Evolutionary conservation across 2,888 invertebrate species (phyloP).

Genomic region (Gymnocheta viridis): DNA sequence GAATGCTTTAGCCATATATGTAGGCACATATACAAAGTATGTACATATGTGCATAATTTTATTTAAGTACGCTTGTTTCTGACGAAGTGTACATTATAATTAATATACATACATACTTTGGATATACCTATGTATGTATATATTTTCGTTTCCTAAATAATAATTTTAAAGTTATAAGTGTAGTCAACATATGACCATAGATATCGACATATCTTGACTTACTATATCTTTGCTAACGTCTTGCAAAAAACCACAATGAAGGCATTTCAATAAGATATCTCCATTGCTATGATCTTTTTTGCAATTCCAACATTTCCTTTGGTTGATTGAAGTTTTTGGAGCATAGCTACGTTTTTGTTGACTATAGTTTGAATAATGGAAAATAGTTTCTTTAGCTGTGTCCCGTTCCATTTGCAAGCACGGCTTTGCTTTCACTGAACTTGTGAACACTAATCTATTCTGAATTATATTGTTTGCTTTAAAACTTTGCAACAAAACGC

Average conservation of each 20-base stretch:
- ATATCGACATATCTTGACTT: slow-evolving; percentile 61
- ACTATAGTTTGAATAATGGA: slow-evolving; percentile 20
- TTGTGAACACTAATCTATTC: slow-evolving; percentile 16
- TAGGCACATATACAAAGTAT: neutral
- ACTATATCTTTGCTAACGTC: slow-evolving; percentile 76
- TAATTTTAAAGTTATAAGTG: too few species aligned
- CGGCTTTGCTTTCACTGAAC: slow-evolving; percentile 3
- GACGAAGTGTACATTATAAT: too few species aligned
- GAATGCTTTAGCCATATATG: neutral
- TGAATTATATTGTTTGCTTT: neutral
- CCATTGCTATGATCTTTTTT: slow-evolving; percentile 53
- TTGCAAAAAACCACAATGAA: slow-evolving; percentile 77
- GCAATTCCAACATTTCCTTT: slow-evolving; percentile 71
- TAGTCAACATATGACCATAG: too few species aligned
- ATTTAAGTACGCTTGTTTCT: too few species aligned
- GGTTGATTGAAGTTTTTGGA: slow-evolving; percentile 4
- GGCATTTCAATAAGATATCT: slow-evolving; percentile 75
- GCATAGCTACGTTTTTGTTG: slow-evolving; percentile 69
- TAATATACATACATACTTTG: too few species aligned
- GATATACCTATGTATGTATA: too few species aligned
- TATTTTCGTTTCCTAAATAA: too few species aligned
- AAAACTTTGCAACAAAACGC: neutral
- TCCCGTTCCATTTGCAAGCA: slow-evolving; percentile 51
- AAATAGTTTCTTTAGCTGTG: slow-evolving; percentile 13
- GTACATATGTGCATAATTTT: too few species aligned